A percentile compares a stretch with the other conserved stretches of the same genome.
Evolutionary conservation across 2,113 vertebrate genomes (phyloP).

Genomic region (Myiagra hebetior): DNA sequence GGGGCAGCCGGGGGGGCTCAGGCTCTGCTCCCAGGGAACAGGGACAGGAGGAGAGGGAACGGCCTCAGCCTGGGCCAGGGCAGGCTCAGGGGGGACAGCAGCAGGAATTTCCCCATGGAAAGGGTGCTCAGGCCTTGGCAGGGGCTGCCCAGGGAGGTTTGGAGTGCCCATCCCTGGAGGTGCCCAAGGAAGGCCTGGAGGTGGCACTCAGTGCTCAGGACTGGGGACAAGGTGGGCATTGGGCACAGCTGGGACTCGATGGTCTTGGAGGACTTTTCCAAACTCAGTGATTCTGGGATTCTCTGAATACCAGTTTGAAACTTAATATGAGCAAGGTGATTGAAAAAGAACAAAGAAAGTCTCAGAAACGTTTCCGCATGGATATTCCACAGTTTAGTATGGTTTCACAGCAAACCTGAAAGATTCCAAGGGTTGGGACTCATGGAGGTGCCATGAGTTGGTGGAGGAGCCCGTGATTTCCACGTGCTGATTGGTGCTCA

Average conservation of each 20-base stretch:
- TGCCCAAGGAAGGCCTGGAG: rapidly evolving
- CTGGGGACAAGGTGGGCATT: neutral
- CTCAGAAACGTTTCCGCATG: neutral
- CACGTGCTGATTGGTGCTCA: neutral
- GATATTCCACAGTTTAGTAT: neutral
- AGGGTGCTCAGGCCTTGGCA: too few species aligned
- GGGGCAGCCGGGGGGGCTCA: neutral
- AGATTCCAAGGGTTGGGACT: neutral
- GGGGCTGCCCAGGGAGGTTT: neutral
- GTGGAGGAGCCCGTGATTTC: neutral
- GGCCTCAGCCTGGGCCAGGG: neutral
- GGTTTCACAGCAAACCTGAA: neutral
- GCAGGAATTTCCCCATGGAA: neutral
- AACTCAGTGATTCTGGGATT: neutral
- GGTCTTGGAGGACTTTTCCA: neutral
- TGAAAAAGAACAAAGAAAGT: neutral
- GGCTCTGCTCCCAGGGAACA: neutral
- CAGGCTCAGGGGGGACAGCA: rapidly evolving
- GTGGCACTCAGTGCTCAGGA: neutral
- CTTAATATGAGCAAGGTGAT: neutral
- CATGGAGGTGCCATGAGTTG: rapidly evolving
- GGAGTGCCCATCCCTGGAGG: neutral
- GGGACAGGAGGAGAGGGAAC: neutral
- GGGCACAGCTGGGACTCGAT: neutral
- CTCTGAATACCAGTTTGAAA: neutral